These are phyloP conservation scores for Goniozus legneri DNA, from an alignment of 1,140 invertebrate species.

Conservation along the genomic window DNA sequence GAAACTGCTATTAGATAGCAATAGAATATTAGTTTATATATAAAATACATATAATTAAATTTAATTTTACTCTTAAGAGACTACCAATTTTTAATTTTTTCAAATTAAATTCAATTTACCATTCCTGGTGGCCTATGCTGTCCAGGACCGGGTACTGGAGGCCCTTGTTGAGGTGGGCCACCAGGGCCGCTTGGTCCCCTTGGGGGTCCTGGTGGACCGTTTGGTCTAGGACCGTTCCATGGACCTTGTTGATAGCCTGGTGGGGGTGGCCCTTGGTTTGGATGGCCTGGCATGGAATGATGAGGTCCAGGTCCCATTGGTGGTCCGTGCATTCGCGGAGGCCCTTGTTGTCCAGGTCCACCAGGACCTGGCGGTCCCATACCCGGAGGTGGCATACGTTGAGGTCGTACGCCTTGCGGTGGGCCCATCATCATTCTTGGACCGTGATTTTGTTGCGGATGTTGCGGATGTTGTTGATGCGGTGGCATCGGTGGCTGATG, in stretches of 20 bases:
- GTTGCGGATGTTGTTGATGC: conserved; percentile 53
- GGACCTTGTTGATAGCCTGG: conserved; percentile 61
- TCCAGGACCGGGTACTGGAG: conserved; percentile 60
- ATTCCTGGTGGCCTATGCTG: conserved; percentile 67
- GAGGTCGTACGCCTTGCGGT: conserved; percentile 61
- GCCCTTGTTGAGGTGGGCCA: conserved; percentile 56
- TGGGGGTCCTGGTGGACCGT: conserved; percentile 58
- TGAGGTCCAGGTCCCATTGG: conserved; percentile 62
- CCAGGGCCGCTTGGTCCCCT: conserved; percentile 50
- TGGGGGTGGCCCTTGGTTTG: conserved; percentile 55
- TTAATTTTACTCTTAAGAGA: background rate
- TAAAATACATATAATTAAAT: background rate
- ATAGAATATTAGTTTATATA: too few species aligned
- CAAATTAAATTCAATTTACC: conserved; percentile 47
- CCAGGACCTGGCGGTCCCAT: conserved; percentile 60
- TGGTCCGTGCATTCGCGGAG: conserved; percentile 62
- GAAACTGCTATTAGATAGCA: conserved; percentile 55
- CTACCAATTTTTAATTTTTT: background rate
- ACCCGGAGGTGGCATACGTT: conserved; percentile 64
- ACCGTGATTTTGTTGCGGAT: conserved; percentile 58
- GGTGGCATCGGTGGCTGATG: conserved; percentile 51
- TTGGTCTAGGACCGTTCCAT: conserved; percentile 59
- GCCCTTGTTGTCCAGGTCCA: conserved; percentile 52
- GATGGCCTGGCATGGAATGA: conserved; percentile 53
- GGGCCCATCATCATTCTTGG: conserved; percentile 67